These are phyloP conservation scores for Acanthis flammea DNA, from an alignment of 2,797 vertebrate genomes.

Conservation along the genomic window DNA sequence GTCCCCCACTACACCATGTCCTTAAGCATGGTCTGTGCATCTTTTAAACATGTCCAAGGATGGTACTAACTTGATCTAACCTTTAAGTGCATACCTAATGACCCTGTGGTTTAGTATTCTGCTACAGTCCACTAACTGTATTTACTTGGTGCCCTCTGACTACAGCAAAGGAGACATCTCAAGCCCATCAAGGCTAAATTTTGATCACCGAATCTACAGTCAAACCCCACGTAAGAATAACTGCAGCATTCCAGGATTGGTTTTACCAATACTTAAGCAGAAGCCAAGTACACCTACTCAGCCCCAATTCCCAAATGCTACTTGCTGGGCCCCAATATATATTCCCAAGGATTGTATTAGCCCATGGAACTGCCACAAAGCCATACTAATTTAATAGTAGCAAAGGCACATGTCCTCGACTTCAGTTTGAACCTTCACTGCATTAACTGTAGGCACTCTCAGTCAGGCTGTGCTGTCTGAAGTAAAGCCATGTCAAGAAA, in stretches of 20 bases:
- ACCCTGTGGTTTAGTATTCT: neutral
- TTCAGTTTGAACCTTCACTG: neutral
- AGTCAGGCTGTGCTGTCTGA: neutral
- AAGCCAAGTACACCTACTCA: neutral
- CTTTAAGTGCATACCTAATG: neutral
- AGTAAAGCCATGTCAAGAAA: constrained; percentile 34
- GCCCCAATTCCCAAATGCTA: neutral
- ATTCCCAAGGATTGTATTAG: neutral
- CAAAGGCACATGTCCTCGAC: neutral
- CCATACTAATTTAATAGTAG: neutral
- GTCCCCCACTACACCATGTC: neutral
- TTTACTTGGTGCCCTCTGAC: neutral
- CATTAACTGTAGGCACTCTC: neutral
- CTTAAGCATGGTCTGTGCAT: neutral
- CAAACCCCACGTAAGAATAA: neutral
- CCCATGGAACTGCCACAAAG: neutral
- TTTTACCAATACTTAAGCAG: neutral
- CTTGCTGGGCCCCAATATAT: neutral
- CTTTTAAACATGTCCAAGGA: neutral
- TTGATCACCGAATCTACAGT: neutral
- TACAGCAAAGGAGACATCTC: neutral
- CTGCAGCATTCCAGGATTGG: neutral
- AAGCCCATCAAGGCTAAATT: neutral
- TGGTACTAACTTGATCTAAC: neutral
- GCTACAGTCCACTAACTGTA: neutral